Evolutionary conservation across 2,797 vertebrate species (phyloP).

Genomic region (Sebastes trivittatus): DNA sequence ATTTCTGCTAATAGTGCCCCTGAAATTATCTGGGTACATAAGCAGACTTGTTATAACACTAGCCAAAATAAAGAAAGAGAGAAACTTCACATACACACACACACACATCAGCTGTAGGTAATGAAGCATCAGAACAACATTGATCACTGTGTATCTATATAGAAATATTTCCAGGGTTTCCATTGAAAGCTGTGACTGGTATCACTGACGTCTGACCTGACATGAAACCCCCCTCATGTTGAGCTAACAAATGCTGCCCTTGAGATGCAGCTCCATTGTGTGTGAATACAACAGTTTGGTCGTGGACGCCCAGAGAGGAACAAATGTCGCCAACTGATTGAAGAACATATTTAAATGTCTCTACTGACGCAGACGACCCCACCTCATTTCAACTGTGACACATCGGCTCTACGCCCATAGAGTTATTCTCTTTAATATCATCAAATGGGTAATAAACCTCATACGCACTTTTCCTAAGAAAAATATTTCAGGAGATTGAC

Average conservation of each 20-base stretch:
- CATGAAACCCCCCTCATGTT: neutral
- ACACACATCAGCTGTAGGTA: neutral
- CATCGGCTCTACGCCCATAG: neutral
- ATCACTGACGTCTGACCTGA: neutral
- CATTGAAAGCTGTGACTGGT: neutral
- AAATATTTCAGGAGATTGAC: neutral
- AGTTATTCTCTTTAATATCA: neutral
- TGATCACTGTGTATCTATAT: neutral
- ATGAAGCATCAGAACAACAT: neutral
- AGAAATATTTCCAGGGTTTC: constrained; percentile 5
- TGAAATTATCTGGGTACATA: neutral
- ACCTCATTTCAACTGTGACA: neutral
- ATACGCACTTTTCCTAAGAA: neutral
- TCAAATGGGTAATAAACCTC: neutral
- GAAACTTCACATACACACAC: neutral
- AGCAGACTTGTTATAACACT: neutral
- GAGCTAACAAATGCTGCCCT: constrained; percentile 7
- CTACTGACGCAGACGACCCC: neutral
- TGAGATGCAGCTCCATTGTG: constrained; percentile 31
- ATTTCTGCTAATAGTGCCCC: too few relatives aligned
- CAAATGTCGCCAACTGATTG: neutral
- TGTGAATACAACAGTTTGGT: neutral
- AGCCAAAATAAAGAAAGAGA: neutral
- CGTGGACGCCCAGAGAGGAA: neutral
- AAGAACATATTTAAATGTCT: neutral